Evolutionary conservation across 2,113 vertebrate genomes (phyloP).

Genomic region (Mystacornis crossleyi): DNA sequence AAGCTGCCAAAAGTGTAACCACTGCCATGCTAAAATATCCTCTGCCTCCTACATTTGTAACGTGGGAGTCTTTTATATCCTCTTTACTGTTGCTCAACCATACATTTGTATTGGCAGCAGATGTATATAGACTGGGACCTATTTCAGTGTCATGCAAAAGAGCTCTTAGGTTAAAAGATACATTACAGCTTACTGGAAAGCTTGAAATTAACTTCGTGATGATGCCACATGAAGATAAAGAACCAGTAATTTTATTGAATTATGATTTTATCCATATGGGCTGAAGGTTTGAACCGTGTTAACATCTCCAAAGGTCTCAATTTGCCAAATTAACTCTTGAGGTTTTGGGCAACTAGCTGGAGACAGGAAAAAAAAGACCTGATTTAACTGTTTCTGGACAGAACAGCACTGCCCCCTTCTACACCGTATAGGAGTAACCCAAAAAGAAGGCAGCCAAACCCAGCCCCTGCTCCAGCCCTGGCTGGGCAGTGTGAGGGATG

Average conservation of each 20-base stretch:
- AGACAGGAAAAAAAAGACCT: neutral
- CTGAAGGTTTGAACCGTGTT: neutral
- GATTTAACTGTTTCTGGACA: neutral
- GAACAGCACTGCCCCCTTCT: neutral
- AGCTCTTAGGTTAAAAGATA: constrained; percentile 55
- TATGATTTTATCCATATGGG: neutral
- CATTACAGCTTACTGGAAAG: constrained; percentile 54
- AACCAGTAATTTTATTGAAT: constrained; percentile 23
- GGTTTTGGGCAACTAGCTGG: neutral
- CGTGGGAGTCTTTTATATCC: constrained; percentile 66
- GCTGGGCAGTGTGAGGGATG: neutral
- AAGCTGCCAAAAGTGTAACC: constrained; percentile 62
- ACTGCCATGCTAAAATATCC: constrained; percentile 67
- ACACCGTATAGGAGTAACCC: neutral
- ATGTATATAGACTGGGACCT: constrained; percentile 39
- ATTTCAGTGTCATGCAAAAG: constrained; percentile 61
- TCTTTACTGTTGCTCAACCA: constrained; percentile 51
- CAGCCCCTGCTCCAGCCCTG: neutral
- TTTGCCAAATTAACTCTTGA: neutral
- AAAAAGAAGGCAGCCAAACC: neutral
- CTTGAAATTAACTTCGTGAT: constrained; percentile 31
- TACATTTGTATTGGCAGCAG: constrained; percentile 66
- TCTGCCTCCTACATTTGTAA: constrained; percentile 65
- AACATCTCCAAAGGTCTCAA: neutral
- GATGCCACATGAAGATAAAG: constrained; percentile 29